A percentile compares a stretch with the other conserved stretches of the same genome.
These are phyloP conservation scores for Embidobia sp. DNA, from an alignment of 2,888 invertebrate species.

Conservation along the genomic window DNA sequence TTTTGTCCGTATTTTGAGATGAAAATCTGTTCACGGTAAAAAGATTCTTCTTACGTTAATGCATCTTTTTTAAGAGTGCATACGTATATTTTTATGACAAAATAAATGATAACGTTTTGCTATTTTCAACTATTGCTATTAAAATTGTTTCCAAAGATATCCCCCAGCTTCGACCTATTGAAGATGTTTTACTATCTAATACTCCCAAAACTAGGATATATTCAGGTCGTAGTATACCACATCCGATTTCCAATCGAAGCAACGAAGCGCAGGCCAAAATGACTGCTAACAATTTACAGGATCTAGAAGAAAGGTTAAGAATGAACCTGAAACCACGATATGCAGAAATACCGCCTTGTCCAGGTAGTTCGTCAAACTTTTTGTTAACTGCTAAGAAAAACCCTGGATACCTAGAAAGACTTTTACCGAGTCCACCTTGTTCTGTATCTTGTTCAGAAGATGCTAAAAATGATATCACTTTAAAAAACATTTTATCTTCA, in stretches of 20 bases:
- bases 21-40: too few relatives aligned
- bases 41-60: too few relatives aligned
- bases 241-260: conserved; percentile 66
- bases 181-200: conserved; percentile 47
- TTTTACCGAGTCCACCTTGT: conserved; percentile 86
- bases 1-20: too few relatives aligned
- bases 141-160: conserved; percentile 50
- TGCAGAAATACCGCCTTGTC: conserved; percentile 85
- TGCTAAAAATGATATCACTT: conserved; percentile 83
- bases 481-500: conserved; percentile 71
- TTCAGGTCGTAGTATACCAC: not conserved
- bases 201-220: conserved; percentile 49
- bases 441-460: conserved; percentile 89
- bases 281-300: conserved; percentile 33
- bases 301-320: conserved; percentile 36
- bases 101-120: too few relatives aligned
- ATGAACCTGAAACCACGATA: conserved; percentile 62
- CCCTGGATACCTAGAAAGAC: conserved; percentile 83
- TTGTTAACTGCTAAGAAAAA: conserved; percentile 71
- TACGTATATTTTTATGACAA: too few relatives aligned
- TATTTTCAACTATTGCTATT: too few relatives aligned
- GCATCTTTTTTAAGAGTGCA: too few relatives aligned
- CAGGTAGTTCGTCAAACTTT: conserved; percentile 85
- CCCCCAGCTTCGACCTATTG: conserved; percentile 63
- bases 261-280: conserved; percentile 74